Percentiles rank a stretch among this genome's conserved stretches.
phyloP scores from a whole-genome alignment of 2,888 invertebrate genomes.

The Leucophenga montana region DNA sequence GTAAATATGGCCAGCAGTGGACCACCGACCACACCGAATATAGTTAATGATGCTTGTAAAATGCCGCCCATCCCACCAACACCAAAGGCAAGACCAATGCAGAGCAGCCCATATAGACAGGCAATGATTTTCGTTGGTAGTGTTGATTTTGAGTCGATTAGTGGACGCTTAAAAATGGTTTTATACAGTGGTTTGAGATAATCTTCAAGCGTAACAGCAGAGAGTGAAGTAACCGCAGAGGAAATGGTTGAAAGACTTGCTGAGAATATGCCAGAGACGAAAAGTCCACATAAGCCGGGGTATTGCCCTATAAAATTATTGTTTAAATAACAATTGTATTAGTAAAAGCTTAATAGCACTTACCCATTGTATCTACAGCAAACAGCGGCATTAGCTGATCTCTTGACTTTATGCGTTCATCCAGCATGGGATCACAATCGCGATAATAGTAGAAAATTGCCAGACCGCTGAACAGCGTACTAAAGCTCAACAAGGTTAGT shows the following conservation, averaged over 20 bases:
- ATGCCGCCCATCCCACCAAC: constrained; percentile 88
- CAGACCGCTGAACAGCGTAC: constrained; percentile 85
- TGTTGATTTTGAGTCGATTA: constrained; percentile 74
- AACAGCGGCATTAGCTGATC: constrained; percentile 89
- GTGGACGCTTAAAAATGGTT: constrained; percentile 69
- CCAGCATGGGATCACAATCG: constrained; percentile 84
- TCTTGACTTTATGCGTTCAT: constrained; percentile 77
- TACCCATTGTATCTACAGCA: constrained; percentile 83
- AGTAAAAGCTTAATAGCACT: constrained; percentile 48
- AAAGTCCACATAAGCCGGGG: constrained; percentile 90
- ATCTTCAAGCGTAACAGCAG: constrained; percentile 92
- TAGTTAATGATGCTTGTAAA: constrained; percentile 86
- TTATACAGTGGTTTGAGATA: constrained; percentile 79
- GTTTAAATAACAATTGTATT: not conserved
- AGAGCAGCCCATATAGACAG: constrained; percentile 82
- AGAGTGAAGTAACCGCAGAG: constrained; percentile 90
- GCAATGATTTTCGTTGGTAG: constrained; percentile 81
- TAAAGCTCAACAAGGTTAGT: constrained; percentile 80
- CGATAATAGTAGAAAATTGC: constrained; percentile 88
- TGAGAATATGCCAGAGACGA: constrained; percentile 93
- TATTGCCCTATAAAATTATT: constrained; percentile 69
- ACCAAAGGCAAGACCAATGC: constrained; percentile 86
- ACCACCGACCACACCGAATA: constrained; percentile 91
- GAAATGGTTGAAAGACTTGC: constrained; percentile 93
- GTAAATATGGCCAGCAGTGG: constrained; percentile 88